A percentile compares a stretch with the other conserved stretches of the same genome.
Conservation (phyloP, 2,888 invertebrate genomes). For the Prenolepis imparis region DNA sequence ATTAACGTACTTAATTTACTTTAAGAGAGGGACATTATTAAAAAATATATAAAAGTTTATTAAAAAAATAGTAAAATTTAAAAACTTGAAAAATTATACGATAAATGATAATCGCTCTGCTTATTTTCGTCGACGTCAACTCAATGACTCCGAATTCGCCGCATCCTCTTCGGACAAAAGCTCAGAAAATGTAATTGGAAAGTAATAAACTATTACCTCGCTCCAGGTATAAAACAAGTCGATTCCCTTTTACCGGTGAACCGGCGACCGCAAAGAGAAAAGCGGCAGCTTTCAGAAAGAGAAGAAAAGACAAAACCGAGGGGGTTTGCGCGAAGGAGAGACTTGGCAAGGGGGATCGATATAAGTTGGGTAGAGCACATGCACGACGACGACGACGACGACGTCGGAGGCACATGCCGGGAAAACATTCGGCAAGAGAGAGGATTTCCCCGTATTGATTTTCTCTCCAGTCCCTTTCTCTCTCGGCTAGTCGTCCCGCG, state of each 20-base stretch:
- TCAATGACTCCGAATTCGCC: background rate
- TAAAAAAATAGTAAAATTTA: background rate
- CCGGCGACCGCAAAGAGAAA: conserved; percentile 18
- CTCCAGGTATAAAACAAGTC: background rate
- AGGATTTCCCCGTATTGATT: conserved; percentile 81
- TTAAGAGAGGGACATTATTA: background rate
- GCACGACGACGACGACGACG: conserved; percentile 54
- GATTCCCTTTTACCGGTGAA: background rate
- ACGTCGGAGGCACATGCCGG: conserved; percentile 47
- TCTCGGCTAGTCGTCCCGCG: conserved; percentile 59
- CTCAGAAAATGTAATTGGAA: background rate
- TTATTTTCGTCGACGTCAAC: background rate
- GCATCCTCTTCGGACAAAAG: background rate
- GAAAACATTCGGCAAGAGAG: conserved; percentile 70
- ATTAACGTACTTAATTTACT: too few relatives aligned
- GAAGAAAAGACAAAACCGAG: background rate
- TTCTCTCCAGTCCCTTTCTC: conserved; percentile 72
- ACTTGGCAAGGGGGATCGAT: conserved; percentile 63
- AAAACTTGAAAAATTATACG: background rate
- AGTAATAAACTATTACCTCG: background rate
- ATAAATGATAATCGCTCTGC: background rate
- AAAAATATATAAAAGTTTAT: background rate
- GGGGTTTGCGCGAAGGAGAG: conserved; percentile 16
- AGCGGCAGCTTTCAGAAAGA: too few relatives aligned
- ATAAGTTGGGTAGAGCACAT: conserved; percentile 59